A percentile compares a stretch with the other conserved stretches of the same genome.
These are phyloP conservation scores for Nothocercus nigrocapillus DNA, from an alignment of 2,113 vertebrate species.

Conservation along the genomic window DNA sequence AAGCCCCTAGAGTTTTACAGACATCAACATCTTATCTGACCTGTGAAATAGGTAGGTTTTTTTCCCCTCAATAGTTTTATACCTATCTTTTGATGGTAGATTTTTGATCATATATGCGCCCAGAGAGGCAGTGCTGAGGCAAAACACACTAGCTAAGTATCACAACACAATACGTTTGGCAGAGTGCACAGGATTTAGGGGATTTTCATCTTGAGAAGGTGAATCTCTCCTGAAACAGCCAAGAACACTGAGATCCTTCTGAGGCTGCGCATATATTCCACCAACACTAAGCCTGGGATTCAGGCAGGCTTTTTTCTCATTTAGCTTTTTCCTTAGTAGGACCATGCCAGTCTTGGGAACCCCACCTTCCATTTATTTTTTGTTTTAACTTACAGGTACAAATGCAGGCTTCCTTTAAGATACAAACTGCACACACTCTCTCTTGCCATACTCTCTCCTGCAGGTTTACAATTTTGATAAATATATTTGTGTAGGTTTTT, in stretches of 20 bases:
- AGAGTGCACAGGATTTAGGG: neutral
- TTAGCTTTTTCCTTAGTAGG: neutral
- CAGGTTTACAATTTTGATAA: neutral
- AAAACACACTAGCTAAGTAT: neutral
- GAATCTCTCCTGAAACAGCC: neutral
- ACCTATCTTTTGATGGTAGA: neutral
- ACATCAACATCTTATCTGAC: neutral
- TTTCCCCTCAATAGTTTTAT: neutral
- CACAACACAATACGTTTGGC: neutral
- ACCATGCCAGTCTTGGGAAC: neutral
- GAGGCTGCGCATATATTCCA: neutral
- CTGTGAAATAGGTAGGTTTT: neutral
- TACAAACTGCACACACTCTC: accelerated
- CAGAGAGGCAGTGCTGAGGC: neutral
- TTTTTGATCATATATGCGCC: neutral
- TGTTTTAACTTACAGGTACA: neutral
- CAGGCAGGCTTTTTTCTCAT: neutral
- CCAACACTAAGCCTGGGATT: neutral
- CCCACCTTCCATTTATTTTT: neutral
- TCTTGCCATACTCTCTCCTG: neutral
- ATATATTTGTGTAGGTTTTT: neutral
- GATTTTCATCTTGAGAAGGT: neutral
- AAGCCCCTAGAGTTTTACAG: neutral
- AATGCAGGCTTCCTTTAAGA: neutral
- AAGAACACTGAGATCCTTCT: neutral